A percentile compares a stretch with the other conserved stretches of the same genome.
phyloP scores from a whole-genome alignment of 1,140 invertebrate genomes.

The Paralvinella palmiformis region DNA sequence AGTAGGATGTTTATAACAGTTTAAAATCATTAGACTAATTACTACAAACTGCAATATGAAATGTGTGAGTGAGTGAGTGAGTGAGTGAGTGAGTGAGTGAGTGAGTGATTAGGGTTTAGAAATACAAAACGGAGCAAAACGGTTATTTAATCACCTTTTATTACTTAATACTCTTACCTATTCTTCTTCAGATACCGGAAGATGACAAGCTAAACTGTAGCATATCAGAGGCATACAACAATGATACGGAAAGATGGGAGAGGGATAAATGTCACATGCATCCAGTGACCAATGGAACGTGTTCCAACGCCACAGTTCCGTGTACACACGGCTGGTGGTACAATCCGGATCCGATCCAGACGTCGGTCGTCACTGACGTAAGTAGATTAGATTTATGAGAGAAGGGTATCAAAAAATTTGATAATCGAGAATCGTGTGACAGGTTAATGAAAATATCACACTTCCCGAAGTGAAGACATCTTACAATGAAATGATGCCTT shows the following conservation, averaged over 20 bases:
- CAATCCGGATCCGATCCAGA: slow-evolving; percentile 9
- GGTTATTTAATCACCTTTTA: neutral
- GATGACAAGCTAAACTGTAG: slow-evolving; percentile 3
- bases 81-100: neutral
- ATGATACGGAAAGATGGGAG: neutral
- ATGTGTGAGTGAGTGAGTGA: neutral
- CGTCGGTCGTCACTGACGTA: slow-evolving; percentile 17
- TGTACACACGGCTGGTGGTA: slow-evolving; percentile 17
- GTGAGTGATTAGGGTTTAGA: too few species aligned
- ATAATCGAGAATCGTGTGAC: neutral
- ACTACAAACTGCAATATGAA: neutral
- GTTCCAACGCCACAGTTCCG: neutral
- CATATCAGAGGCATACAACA: neutral
- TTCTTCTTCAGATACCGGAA: slow-evolving; percentile 8
- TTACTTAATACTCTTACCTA: neutral
- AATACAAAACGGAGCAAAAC: neutral
- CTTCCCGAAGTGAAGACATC: too few species aligned
- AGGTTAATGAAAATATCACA: too few species aligned
- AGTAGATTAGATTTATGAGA: neutral
- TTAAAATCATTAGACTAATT: neutral
- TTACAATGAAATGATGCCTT: too few species aligned
- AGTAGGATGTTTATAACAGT: neutral
- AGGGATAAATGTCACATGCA: slow-evolving; percentile 8
- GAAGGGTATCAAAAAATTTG: neutral
- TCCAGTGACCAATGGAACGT: neutral